Base-by-base conservation (phyloP, 2,888 invertebrate species). In the Stenodera caucasica region DNA sequence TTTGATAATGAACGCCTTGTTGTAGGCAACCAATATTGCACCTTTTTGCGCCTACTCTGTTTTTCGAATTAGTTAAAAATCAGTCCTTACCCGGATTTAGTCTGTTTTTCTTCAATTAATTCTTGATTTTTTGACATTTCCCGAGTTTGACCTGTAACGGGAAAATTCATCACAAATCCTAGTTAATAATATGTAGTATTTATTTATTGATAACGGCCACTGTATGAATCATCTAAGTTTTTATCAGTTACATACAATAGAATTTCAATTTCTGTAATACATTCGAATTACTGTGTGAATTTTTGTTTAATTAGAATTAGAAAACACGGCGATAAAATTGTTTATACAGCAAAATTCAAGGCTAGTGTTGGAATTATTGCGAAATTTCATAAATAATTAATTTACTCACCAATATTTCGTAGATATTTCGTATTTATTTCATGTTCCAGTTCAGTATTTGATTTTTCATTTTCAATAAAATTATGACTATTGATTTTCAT, bases 401-500 rank as follows among this genome's bases (percentile, higher is more conserved):
- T 21, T 1, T 26, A 58, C 65, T 65, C 58, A 65, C 65, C n/a
- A 14, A 26, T 55, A 14, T 53, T 30, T 45, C 61, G 58, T 37
- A 66, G 60, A 60, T 64, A 64, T 45, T 35, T 52, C 58, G 49
- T 63, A 58, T 72, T 72, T 49, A 57, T 58, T 40, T 66, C 69
- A 54, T 72, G 65, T 37, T 66, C 64, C 56, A 72, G 37, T 55
- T 70, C 67, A 53, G 63, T 65, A 56, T 70, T 67, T 18, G 64
- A 67, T 56, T 70, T 69, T 67, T 77, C 77, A 45, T 72, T 73
- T 69, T 71, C 67, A 35, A 77, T 64, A 49, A 77, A 74, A 73
- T 75, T 71, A 56, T 67, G 67, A 51, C 70, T 70, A 61, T 68
- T 72, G n/a, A 63, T 67, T 62, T 74, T 72, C 69, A 77, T 68